Base-by-base conservation (phyloP, 2,113 vertebrate species). In the Stomatorhinus ivindoensis region DNA sequence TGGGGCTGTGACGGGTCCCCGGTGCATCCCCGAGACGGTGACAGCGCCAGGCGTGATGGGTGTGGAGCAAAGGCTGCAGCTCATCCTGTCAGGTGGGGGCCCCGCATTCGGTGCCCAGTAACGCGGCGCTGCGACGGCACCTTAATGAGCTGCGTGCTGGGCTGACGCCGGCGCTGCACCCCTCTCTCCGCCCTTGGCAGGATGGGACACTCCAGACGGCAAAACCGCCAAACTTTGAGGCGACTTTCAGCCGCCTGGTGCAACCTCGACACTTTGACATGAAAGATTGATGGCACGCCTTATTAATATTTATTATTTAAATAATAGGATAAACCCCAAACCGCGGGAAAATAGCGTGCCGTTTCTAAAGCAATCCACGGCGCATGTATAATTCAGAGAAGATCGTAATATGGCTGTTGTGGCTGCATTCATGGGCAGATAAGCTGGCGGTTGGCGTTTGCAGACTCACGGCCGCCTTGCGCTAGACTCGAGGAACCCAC, bases 251-350 rank as follows among this genome's bases (percentile, higher is more conserved):
- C 6, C 2, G 44, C 47, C 48, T 31, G 50, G 1, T 4, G 5
- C 11, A 50, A 55, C 85, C 85, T 35, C 48, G 5, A n/a, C 27
- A 8, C 27, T 51, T 39, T 87, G 48, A 42, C 17, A 87, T 87
- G 24, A 55, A 87, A 87, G 50, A 87, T 42, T 55, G 85, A 87
- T 87, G n/a, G 11, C 27, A 13, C 17, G 1, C 35, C 17, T 48
- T 50, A 48, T 53, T 55, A 87, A 87, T 87, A 87, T 87, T 87
- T 35, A 86, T 51, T 47, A 87, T 87, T 53, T 53, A 53, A 87
- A 87, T 87, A 55, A 53, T 87, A 42, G n/a, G 47, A 53, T 87
- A 87, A 55, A 53, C 85, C 50, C 24, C 11, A 53, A 87, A 7
- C 8, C 31, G n/a, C 15, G 35, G 35, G 46, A 86, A 86, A 86